These are phyloP conservation scores for Lipotes vexillifer DNA, from an alignment of 2,113 vertebrate genomes.

Conservation along the genomic window DNA sequence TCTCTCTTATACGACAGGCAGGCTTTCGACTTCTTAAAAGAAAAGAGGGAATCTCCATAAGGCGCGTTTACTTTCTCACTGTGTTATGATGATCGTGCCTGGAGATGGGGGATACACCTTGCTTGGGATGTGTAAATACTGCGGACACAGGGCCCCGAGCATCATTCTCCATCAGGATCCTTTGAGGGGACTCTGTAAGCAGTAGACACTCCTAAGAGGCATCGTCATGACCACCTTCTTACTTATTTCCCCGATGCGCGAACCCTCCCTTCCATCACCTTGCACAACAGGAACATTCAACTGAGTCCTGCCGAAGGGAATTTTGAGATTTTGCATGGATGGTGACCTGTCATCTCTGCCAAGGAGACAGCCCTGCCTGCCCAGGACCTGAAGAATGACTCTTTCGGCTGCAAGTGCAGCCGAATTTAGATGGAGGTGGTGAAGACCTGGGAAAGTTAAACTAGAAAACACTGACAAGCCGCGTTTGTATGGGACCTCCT, in stretches of 20 bases:
- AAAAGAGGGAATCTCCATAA: background rate
- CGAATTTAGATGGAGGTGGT: background rate
- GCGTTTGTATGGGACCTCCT: background rate
- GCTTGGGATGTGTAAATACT: background rate
- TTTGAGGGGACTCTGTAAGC: accelerated
- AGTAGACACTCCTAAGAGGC: background rate
- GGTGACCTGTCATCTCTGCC: background rate
- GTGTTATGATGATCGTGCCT: too few species aligned
- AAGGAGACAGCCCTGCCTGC: background rate
- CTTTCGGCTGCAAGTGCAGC: background rate
- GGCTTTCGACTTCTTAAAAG: background rate
- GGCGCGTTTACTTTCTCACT: background rate
- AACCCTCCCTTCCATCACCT: background rate
- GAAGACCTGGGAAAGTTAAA: background rate
- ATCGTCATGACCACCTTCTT: background rate
- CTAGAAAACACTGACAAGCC: background rate
- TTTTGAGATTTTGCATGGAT: background rate
- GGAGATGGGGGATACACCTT: background rate
- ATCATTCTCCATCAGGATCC: accelerated
- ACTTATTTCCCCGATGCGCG: background rate
- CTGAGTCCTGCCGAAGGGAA: background rate
- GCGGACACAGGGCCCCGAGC: too few species aligned
- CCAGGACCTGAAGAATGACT: background rate
- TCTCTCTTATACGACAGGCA: background rate
- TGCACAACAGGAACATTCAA: too few species aligned